Evolutionary conservation across 2,888 invertebrate species (phyloP), one percentile per base, ranked within the genome.

Genomic region (Cantharis lateralis): DNA sequence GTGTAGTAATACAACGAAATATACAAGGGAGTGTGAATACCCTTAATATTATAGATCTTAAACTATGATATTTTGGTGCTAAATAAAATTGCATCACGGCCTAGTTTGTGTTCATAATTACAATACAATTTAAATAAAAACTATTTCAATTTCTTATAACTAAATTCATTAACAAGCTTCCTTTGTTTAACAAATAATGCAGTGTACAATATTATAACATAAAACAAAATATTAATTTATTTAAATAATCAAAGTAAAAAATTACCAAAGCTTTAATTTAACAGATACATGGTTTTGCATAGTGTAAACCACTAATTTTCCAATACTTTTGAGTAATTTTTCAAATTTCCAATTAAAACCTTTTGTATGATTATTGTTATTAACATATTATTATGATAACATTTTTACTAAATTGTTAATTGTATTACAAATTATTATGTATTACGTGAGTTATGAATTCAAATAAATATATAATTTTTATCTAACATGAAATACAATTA

Each of bases 21-120:
- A n/a, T n/a, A n/a, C n/a, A n/a, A n/a, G n/a, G n/a, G n/a, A n/a
- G n/a, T n/a, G n/a, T n/a, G n/a, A n/a, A n/a, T n/a, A n/a, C n/a
- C n/a, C n/a, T n/a, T n/a, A n/a, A n/a, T n/a, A 20, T 15, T 64
- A 18, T 10, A 62, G 16, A 62, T 66, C 15, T 16, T 15, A 66
- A 10, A 13, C 20, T 24, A 66, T n/a, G 2, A n/a, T 66, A 66
- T 20, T 66, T 66, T 66, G 64, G 64, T 66, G n/a, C 18, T 66
- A 66, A 66, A 66, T 18, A 77, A 68, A 79, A 80, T 81, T 81
- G 82, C 82, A 82, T 79, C 80, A 75, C 78, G 81, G 80, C 79
- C 80, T 82, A 80, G 78, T 66, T 66, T 24, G 24, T 78, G 76
- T 48, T 48, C 48, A 48, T 48, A 48, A 48, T n/a, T 48, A 48